Evolutionary conservation across 2,888 invertebrate genomes (phyloP).

Genomic region (Lasioglossum oenotherae): DNA sequence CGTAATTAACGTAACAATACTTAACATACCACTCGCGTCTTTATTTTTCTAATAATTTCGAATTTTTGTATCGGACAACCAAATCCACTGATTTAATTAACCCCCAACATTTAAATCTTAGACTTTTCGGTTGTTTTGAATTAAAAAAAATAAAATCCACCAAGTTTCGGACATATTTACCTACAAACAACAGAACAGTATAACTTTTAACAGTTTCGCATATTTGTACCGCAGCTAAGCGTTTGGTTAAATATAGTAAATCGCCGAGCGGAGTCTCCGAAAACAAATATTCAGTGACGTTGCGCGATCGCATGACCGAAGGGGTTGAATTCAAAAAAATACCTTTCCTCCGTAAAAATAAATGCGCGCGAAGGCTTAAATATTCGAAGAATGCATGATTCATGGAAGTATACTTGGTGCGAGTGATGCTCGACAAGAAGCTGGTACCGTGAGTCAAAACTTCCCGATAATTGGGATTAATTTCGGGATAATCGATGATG

Average conservation of each 20-base stretch:
- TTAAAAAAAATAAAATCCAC: no score
- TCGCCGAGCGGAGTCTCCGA: background rate
- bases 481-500: slow-evolving; percentile 38
- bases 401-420: background rate
- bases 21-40: background rate
- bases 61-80: background rate
- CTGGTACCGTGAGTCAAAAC: slow-evolving; percentile 35
- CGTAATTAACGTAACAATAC: background rate
- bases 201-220: background rate
- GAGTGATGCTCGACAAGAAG: background rate
- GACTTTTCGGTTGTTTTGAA: no score
- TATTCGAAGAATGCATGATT: background rate
- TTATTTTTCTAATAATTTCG: background rate
- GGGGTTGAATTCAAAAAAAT: background rate
- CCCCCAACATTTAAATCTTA: no score
- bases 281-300: background rate
- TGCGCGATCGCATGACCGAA: background rate
- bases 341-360: background rate
- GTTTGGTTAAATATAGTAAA: background rate
- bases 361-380: background rate
- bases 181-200: no score
- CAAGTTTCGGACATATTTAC: no score
- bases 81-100: no score
- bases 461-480: slow-evolving; percentile 40
- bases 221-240: background rate